A percentile compares a stretch with the other conserved stretches of the same genome.
Evolutionary conservation across 2,888 invertebrate genomes (phyloP).

Genomic region (Tolmerus cingulatus): DNA sequence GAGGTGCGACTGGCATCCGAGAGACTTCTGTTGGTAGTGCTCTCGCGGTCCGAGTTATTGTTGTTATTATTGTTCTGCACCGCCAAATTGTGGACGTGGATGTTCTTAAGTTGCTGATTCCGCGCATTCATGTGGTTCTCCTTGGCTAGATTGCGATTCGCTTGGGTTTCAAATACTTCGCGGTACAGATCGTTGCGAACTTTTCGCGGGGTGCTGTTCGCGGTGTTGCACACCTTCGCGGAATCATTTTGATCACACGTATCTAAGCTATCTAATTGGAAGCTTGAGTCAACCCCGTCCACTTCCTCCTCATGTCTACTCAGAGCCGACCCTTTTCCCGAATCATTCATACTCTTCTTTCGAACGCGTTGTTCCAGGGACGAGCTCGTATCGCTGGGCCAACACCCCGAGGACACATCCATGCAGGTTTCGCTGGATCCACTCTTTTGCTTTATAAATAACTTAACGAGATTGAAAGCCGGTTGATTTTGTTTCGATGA

Average conservation of each 20-base stretch:
- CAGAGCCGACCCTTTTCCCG: conserved; percentile 63
- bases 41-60: conserved; percentile 64
- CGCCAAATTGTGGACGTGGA: conserved; percentile 59
- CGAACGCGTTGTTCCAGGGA: conserved; percentile 59
- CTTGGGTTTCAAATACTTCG: conserved; percentile 50
- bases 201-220: conserved; percentile 47
- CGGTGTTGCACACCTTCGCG: conserved; percentile 8
- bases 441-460: conserved; percentile 91
- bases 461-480: conserved; percentile 82
- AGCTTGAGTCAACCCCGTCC: conserved; percentile 55
- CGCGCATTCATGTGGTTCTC: conserved; percentile 52
- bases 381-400: conserved; percentile 68
- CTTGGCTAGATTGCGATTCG: conserved; percentile 42
- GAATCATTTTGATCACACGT: conserved; percentile 49
- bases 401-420: conserved; percentile 83
- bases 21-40: conserved; percentile 48
- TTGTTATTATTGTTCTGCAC: conserved; percentile 58
- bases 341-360: conserved; percentile 64
- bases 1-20: conserved; percentile 60
- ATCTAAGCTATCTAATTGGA: conserved; percentile 56
- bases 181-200: conserved; percentile 52
- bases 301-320: conserved; percentile 63
- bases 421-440: conserved; percentile 80
- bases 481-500: conserved; percentile 65
- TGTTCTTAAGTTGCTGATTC: conserved; percentile 61